Percentiles rank a stretch among this genome's conserved stretches.
These are phyloP conservation scores for Caenorhabditis sulstoni DNA, from an alignment of 2,888 invertebrate species.

Conservation along the genomic window DNA sequence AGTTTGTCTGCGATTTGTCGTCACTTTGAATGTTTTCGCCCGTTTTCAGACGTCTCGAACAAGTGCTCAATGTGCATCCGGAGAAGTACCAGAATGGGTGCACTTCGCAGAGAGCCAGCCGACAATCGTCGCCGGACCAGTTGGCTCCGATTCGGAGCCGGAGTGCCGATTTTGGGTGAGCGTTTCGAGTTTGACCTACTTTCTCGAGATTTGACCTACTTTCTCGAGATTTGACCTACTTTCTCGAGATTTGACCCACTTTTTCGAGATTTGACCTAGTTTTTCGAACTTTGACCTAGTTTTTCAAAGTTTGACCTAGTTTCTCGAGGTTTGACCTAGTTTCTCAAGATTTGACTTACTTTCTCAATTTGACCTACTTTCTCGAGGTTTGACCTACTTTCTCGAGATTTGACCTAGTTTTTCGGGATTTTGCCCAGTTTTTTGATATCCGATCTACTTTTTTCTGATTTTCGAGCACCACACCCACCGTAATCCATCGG, in stretches of 20 bases:
- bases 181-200: neutral
- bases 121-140: constrained; percentile 49
- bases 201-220: too few species aligned
- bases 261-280: too few species aligned
- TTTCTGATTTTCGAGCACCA: too few species aligned
- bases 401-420: too few species aligned
- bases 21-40: neutral
- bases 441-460: too few species aligned
- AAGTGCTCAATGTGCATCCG: constrained; percentile 74
- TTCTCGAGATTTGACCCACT: neutral
- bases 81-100: constrained; percentile 70
- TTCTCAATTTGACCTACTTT: neutral
- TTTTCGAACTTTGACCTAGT: too few species aligned
- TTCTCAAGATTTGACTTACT: neutral
- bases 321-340: neutral
- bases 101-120: constrained; percentile 51
- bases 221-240: too few species aligned
- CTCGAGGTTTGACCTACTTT: too few species aligned
- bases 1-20: neutral
- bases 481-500: too few species aligned
- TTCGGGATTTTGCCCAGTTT: too few species aligned
- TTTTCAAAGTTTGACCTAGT: too few species aligned
- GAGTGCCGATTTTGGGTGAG: constrained; percentile 58
- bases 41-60: constrained; percentile 71
- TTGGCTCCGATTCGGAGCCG: constrained; percentile 31